Conservation (phyloP, 2,797 vertebrate genomes). For the Cynodonichthys magdalenae region DNA sequence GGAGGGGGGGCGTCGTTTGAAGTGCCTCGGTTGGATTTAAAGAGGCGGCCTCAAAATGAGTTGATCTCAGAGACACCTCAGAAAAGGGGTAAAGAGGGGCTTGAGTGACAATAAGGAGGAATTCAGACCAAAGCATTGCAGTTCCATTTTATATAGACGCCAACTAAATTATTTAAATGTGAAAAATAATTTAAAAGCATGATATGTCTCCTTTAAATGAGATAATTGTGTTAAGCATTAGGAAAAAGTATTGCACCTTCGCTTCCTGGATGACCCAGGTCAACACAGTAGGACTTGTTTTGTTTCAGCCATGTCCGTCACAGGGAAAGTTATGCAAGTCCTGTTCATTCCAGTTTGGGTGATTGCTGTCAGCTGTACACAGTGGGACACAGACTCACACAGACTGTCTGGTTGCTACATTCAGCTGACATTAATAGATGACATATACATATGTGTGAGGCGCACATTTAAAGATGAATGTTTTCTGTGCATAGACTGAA, state of each 20-base stretch:
- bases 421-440: constrained; percentile 41
- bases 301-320: constrained; percentile 48
- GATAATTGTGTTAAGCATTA: neutral
- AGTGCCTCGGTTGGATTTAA: too few relatives aligned
- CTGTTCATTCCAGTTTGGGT: constrained; percentile 75
- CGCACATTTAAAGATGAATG: constrained; percentile 24
- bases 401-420: constrained; percentile 57
- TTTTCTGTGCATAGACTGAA: constrained; percentile 28
- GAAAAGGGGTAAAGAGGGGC: too few relatives aligned
- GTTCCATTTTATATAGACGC: too few relatives aligned
- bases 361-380: constrained; percentile 77
- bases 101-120: too few relatives aligned
- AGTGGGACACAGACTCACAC: constrained; percentile 50
- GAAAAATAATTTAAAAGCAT: too few relatives aligned
- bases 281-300: constrained; percentile 44
- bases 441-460: constrained; percentile 11
- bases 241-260: constrained; percentile 27
- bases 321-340: constrained; percentile 64
- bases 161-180: too few relatives aligned
- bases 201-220: neutral
- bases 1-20: too few relatives aligned
- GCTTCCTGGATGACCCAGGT: constrained; percentile 44
- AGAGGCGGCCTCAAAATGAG: too few relatives aligned
- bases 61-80: too few relatives aligned
- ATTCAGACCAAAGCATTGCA: too few relatives aligned